A percentile compares a stretch with the other conserved stretches of the same genome.
These are phyloP conservation scores for Strix aluco DNA, from an alignment of 2,113 vertebrate genomes.

Conservation along the genomic window DNA sequence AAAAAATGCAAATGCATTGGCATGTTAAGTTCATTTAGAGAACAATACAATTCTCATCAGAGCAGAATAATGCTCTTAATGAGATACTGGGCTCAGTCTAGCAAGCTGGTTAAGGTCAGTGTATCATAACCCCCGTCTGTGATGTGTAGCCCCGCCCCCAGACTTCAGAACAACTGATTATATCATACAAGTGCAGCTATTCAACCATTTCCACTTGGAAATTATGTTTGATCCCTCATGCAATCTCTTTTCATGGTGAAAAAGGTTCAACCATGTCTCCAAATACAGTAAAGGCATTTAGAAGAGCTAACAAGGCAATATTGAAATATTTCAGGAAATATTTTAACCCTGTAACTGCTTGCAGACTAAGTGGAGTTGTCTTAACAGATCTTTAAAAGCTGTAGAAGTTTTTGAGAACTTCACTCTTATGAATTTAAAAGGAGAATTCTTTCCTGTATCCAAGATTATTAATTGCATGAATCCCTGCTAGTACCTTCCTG, in stretches of 20 bases:
- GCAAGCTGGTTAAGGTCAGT: not conserved
- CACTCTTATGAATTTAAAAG: not conserved
- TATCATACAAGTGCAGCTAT: not conserved
- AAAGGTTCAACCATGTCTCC: not conserved
- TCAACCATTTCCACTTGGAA: not conserved
- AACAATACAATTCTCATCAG: not conserved
- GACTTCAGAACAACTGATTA: not conserved
- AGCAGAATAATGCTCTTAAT: conserved; percentile 3
- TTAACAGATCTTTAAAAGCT: not conserved
- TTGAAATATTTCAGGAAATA: not conserved
- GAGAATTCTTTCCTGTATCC: not conserved
- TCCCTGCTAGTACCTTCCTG: not conserved
- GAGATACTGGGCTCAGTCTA: not conserved
- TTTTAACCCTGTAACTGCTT: not conserved
- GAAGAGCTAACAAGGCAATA: not conserved
- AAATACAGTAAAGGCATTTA: not conserved
- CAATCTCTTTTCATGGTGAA: not conserved
- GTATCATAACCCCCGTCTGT: not conserved
- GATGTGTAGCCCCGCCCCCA: not conserved
- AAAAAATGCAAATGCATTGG: not conserved
- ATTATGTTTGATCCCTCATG: not conserved
- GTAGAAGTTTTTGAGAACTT: not conserved
- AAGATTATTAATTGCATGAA: not conserved
- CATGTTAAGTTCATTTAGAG: not conserved
- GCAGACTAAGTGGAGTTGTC: not conserved